Base-by-base conservation (phyloP, 2,113 vertebrate species). In the Diglossa brunneiventris region DNA sequence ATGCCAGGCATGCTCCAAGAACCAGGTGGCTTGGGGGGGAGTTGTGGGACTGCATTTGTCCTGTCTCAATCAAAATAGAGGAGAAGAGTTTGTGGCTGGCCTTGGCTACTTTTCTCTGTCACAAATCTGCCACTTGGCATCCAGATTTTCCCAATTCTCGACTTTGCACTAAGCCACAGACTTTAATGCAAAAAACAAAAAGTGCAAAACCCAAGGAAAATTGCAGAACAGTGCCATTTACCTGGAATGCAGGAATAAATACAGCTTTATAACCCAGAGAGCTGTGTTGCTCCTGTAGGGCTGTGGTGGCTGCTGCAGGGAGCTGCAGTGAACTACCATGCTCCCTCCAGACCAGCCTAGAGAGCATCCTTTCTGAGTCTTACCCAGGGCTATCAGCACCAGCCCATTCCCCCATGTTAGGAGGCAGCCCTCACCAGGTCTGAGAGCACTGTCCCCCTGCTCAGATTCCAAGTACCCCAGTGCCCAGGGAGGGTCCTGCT, bases 321-420 rank as follows among this genome's bases (percentile, higher is more conserved):
- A 41, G 18, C 23, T 22, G 49, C 28, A 68, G 26, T 7, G 4
- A 91, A 11, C 28, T 37, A 10, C 3, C 0, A 4, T 4, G 9
- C 31, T 86, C 30, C 62, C 12, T 53, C 27, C 15, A 6, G 44
- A 5, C 4, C 41, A 17, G 10, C n/a, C 49, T 3, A 14, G 1
- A 6, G 20, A 88, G 4, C 13, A 31, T 49, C 15, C 6, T 61
- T 20, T 63, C 49, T 53, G 53, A 37, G 13, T 12, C 31, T 44
- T 10, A 33, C 11, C 1, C 1, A 19, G 37, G 47, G 30, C 30
- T 27, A 78, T 23, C 9, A n/a, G 1, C 15, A 2, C 17, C 56
- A 53, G 31, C 21, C 6, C 2, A 3, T 70, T 67, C 31, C 56
- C 9, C 35, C 6, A 1, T 26, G 22, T 21, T 56, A 44, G 3